Percentiles rank a stretch among this genome's conserved stretches.
These are phyloP conservation scores for Alexandromys oeconomus DNA, from an alignment of 2,797 vertebrate genomes.

Conservation along the genomic window DNA sequence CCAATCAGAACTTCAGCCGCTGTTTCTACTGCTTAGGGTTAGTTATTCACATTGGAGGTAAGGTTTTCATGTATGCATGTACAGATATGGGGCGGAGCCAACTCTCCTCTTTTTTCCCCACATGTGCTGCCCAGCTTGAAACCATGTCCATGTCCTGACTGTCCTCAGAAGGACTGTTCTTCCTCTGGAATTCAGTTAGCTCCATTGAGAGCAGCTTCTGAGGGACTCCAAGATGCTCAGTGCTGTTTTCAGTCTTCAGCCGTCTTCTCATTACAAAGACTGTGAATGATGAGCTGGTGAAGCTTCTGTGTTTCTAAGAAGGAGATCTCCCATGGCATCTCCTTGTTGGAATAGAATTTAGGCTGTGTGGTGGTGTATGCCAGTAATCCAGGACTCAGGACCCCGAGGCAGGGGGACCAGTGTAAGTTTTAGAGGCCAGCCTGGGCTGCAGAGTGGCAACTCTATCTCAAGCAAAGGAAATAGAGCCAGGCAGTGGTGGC, in stretches of 20 bases:
- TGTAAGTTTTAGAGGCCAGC: background rate
- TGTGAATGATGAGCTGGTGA: background rate
- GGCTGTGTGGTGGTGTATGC: background rate
- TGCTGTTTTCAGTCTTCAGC: background rate
- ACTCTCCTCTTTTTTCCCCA: too few relatives aligned
- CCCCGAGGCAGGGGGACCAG: background rate
- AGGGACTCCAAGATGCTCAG: background rate
- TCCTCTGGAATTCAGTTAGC: background rate
- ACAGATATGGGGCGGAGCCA: too few relatives aligned
- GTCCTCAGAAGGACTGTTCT: background rate
- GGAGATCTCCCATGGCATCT: background rate
- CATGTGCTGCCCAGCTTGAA: background rate
- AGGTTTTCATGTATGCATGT: too few relatives aligned
- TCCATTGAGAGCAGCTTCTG: background rate
- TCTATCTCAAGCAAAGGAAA: background rate
- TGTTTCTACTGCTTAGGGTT: too few relatives aligned
- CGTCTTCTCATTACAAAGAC: background rate
- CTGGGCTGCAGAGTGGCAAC: background rate
- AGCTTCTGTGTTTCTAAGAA: background rate
- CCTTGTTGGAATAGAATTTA: slow-evolving; percentile 37
- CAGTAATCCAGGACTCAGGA: background rate
- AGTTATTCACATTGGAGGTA: too few relatives aligned
- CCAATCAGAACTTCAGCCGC: too few relatives aligned
- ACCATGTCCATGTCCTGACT: background rate
- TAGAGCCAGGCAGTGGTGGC: too few relatives aligned